Conservation (phyloP, 2,113 vertebrate genomes). For the Nesoenas mayeri region DNA sequence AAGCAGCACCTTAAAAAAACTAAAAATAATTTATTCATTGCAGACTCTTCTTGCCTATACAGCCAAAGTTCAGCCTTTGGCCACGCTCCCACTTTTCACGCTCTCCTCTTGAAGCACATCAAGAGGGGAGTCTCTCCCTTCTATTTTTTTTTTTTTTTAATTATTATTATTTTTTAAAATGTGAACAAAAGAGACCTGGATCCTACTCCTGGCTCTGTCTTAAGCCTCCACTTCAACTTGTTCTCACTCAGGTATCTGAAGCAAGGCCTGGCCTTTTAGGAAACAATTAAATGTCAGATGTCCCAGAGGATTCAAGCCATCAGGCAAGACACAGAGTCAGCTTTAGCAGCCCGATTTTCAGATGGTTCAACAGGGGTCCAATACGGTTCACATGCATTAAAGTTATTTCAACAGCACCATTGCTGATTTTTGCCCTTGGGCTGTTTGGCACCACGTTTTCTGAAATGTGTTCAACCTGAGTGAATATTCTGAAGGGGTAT, state of each 20-base stretch:
- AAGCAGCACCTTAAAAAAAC: neutral
- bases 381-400: fast-evolving
- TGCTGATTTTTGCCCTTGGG: neutral
- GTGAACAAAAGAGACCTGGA: neutral
- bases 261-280: neutral
- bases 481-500: neutral
- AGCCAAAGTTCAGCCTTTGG: neutral
- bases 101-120: neutral
- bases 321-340: neutral
- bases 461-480: neutral
- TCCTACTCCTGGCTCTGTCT: neutral
- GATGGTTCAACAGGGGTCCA: neutral
- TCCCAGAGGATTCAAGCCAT: neutral
- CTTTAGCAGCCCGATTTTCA: neutral
- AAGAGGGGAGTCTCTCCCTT: neutral
- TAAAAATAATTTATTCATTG: neutral
- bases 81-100: neutral
- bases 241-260: neutral
- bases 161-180: too few species aligned
- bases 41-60: neutral
- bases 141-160: neutral
- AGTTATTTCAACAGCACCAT: neutral
- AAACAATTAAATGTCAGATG: neutral
- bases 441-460: neutral
- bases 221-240: neutral